These are phyloP conservation scores for Thymallus thymallus DNA, from an alignment of 2,113 vertebrate species.

Conservation along the genomic window DNA sequence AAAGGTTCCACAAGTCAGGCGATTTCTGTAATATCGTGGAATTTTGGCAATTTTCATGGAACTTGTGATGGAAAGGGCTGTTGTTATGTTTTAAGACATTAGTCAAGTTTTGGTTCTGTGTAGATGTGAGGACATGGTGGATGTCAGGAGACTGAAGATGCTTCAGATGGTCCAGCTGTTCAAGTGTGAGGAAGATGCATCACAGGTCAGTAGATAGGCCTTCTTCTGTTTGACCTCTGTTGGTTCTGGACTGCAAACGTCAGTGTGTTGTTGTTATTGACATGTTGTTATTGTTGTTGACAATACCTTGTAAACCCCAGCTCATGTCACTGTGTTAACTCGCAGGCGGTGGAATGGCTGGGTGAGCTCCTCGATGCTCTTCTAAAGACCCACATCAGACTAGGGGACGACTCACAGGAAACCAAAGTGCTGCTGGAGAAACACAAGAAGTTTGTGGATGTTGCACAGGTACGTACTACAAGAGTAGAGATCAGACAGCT, in stretches of 20 bases:
- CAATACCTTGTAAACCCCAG: neutral
- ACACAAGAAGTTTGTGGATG: constrained; percentile 97
- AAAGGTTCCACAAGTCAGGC: too few relatives aligned
- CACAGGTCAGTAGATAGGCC: constrained; percentile 72
- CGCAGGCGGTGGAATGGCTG: constrained; percentile 94
- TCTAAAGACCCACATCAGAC: constrained; percentile 89
- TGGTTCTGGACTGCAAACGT: neutral
- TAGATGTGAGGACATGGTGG: constrained; percentile 93
- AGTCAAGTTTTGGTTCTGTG: constrained; percentile 1
- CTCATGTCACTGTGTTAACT: neutral
- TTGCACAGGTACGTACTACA: constrained; percentile 84
- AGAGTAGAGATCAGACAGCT: too few relatives aligned
- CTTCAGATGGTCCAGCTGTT: constrained; percentile 99
- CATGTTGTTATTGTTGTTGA: neutral
- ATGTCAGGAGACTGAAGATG: constrained; percentile 94
- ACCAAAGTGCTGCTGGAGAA: constrained; percentile 94
- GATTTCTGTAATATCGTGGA: too few relatives aligned
- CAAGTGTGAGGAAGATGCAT: constrained; percentile 97
- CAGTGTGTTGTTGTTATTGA: too few relatives aligned
- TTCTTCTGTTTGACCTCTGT: neutral
- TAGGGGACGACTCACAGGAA: constrained; percentile 93
- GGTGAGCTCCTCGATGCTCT: constrained; percentile 92
- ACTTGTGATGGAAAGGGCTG: neutral
- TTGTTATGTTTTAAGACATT: neutral
- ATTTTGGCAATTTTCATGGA: too few relatives aligned